phyloP scores from a whole-genome alignment of 2,113 vertebrate species.

The Amblyopsis rosae region DNA sequence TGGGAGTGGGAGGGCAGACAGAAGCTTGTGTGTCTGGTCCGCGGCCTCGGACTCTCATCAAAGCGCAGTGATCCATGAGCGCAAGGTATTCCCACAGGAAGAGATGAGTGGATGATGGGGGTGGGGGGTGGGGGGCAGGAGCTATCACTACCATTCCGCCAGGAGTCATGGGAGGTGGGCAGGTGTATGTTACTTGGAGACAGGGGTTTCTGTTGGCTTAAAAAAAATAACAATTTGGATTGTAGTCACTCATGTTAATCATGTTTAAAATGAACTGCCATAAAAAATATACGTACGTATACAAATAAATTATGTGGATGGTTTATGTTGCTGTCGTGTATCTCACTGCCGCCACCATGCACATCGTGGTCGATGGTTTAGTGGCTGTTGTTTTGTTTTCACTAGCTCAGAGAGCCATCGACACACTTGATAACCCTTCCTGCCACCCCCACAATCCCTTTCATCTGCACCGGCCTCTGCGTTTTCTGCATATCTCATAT shows the following conservation, averaged over 20 bases:
- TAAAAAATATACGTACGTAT: no score
- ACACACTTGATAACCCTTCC: not conserved
- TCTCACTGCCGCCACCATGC: not conserved
- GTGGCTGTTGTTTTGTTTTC: not conserved
- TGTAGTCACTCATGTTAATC: no score
- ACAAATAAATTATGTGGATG: no score
- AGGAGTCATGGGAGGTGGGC: conserved; percentile 7
- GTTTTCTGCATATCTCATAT: not conserved
- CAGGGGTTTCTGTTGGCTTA: not conserved
- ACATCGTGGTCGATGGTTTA: not conserved
- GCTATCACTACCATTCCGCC: conserved; percentile 12
- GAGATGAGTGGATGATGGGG: not conserved
- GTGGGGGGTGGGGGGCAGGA: not conserved
- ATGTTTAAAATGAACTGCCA: no score
- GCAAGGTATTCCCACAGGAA: conserved; percentile 24
- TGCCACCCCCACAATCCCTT: not conserved
- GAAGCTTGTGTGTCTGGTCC: conserved; percentile 8
- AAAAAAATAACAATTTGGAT: no score
- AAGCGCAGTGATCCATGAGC: conserved; percentile 23
- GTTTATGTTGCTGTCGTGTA: not conserved
- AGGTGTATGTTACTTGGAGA: conserved; percentile 18
- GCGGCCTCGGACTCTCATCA: conserved; percentile 3
- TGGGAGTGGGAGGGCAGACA: not conserved
- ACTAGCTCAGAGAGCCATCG: not conserved
- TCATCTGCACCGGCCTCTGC: not conserved